These are phyloP conservation scores for Medauroidea extradentata DNA, from an alignment of 1,140 invertebrate genomes.

Conservation along the genomic window DNA sequence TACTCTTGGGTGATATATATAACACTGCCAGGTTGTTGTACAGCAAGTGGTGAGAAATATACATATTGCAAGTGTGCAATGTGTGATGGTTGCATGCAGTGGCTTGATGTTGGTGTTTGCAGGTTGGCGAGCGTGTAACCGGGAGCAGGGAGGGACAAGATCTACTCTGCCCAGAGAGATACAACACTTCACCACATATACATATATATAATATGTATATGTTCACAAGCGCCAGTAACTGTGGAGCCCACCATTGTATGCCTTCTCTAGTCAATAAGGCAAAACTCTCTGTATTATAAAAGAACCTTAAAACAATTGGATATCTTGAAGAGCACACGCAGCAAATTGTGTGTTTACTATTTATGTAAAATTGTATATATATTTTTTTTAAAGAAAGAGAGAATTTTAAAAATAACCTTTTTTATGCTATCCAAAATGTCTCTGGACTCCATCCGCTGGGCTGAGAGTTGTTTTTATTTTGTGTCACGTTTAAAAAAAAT, in stretches of 20 bases:
- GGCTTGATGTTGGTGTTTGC: no score
- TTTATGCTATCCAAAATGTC: background rate
- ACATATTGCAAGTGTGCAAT: no score
- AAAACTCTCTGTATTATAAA: slow-evolving; percentile 15
- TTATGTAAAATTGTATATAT: slow-evolving; percentile 18
- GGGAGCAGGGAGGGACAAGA: slow-evolving; percentile 9
- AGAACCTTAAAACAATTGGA: background rate
- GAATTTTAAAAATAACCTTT: slow-evolving; percentile 5
- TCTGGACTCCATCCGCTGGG: no score
- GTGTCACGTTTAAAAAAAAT: no score
- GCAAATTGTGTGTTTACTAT: slow-evolving; percentile 11
- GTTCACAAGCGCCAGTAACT: slow-evolving; percentile 14
- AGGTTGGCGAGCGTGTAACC: slow-evolving; percentile 1
- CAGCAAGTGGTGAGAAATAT: no score
- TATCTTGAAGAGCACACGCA: no score
- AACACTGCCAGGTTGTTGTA: no score
- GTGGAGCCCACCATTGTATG: background rate
- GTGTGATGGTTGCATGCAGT: no score
- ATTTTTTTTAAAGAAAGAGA: slow-evolving; percentile 15
- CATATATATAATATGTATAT: no score
- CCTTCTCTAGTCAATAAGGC: slow-evolving; percentile 13
- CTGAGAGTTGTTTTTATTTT: no score
- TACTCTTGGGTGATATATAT: no score
- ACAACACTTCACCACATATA: no score
- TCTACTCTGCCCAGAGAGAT: background rate